Evolutionary conservation across 2,797 vertebrate genomes (phyloP).

Genomic region (Astyanax mexicanus): DNA sequence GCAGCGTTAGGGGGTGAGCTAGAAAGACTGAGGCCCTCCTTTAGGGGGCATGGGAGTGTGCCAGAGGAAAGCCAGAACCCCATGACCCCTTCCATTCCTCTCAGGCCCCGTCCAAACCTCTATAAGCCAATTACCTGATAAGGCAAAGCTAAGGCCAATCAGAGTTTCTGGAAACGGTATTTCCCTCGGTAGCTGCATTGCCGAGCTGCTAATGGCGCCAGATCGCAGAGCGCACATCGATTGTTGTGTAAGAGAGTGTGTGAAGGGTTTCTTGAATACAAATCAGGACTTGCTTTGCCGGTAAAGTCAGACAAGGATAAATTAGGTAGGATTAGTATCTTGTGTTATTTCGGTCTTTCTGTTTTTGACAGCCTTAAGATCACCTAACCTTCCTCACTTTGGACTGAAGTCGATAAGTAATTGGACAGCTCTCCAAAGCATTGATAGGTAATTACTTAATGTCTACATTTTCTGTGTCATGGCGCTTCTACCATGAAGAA

Average conservation of each 20-base stretch:
- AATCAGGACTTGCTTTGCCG: slow-evolving; percentile 37
- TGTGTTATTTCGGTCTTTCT: not conserved
- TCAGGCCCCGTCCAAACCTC: slow-evolving; percentile 19
- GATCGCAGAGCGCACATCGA: slow-evolving; percentile 41
- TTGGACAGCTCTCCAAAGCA: not conserved
- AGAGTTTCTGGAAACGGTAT: slow-evolving; percentile 36
- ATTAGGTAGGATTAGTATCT: slow-evolving; percentile 45
- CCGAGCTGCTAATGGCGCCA: slow-evolving; percentile 31
- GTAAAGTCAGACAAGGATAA: slow-evolving; percentile 31
- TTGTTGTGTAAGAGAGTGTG: slow-evolving; percentile 41
- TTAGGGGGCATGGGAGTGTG: slow-evolving; percentile 24
- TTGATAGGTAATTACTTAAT: not conserved
- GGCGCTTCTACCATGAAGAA: not conserved
- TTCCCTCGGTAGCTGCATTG: slow-evolving; percentile 43
- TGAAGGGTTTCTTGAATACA: slow-evolving; percentile 40
- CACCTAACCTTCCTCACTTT: not conserved
- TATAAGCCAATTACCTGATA: slow-evolving; percentile 51
- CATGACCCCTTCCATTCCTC: slow-evolving; percentile 19
- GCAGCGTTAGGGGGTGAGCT: not conserved
- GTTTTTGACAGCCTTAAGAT: not conserved
- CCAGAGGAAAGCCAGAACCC: slow-evolving; percentile 13
- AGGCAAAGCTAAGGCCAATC: slow-evolving; percentile 35
- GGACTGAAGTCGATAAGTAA: not conserved
- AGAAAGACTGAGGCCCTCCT: not conserved
- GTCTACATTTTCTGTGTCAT: not conserved